Base-by-base conservation (phyloP, 2,888 invertebrate species). In the Eupeodes luniger region DNA sequence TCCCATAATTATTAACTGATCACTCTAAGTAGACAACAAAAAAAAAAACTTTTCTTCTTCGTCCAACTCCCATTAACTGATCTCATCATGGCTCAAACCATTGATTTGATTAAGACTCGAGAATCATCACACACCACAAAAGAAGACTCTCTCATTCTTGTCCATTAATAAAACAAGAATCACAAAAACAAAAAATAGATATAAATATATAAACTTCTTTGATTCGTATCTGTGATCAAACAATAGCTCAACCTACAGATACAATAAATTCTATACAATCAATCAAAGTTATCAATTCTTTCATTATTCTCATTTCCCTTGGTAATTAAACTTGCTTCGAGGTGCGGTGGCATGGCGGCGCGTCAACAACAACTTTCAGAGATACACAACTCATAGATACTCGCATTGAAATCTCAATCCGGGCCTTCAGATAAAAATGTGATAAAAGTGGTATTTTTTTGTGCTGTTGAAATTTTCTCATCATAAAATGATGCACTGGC, bases 181-280 rank as follows among this genome's bases (percentile, higher is more conserved):
- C 11, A 16, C 16, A n/a, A 16, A n/a, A 62, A 40, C 40, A 34
- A 49, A 16, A 27, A 47, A 47, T 44, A 44, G 19, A 40, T 5
- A 62, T 16, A 44, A 16, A 64, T 19, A 40, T 64, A 51, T 64
- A 61, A 55, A 10, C 27, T 72, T 66, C 64, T 47, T 16, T 53
- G 76, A 64, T 81, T 74, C 64, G 14, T 55, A 67, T 51, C 67
- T 76, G 72, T 47, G 61, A 78, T 77, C 80, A 85, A 88, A 85
- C 77, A 80, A 79, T 79, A 66, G 79, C 79, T 70, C 70, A 70
- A 76, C 59, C 66, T 57, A 36, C 10, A 81, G 69, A 85, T 70
- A 85, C 69, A 88, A 85, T 81, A 81, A 85, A 88, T 81, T 78
- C 78, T 57, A 75, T 36, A 81, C 85, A 88, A 88, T 88, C 88